Conservation (phyloP, 2,888 invertebrate species). For the Shargacucullia verbasci region DNA sequence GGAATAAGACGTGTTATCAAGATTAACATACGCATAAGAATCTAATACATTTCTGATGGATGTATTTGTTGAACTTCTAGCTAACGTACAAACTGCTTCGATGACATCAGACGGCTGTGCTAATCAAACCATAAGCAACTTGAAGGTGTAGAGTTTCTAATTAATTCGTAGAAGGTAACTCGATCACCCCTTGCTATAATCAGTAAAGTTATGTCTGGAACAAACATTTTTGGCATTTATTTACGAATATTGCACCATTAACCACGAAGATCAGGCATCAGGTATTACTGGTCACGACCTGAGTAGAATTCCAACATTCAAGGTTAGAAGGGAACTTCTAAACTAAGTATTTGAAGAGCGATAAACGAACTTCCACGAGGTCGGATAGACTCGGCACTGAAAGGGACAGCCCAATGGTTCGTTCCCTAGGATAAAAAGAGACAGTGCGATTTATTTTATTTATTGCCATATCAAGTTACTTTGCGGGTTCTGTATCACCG, state of each 20-base stretch:
- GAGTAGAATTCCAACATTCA: slow-evolving; percentile 78
- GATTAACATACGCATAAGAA: slow-evolving; percentile 1
- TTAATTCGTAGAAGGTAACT: slow-evolving; percentile 24
- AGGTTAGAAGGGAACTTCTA: slow-evolving; percentile 83
- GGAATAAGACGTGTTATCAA: neutral
- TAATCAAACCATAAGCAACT: slow-evolving; percentile 19
- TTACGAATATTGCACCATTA: neutral
- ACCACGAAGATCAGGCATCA: slow-evolving; percentile 29
- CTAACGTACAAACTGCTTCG: neutral
- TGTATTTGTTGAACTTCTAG: neutral
- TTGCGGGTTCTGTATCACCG: slow-evolving; percentile 66
- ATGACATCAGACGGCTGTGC: slow-evolving; percentile 6
- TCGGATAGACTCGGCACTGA: slow-evolving; percentile 68
- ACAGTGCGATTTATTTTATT: slow-evolving; percentile 77
- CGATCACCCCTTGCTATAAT: slow-evolving; percentile 9
- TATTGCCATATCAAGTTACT: slow-evolving; percentile 85
- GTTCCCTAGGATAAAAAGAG: slow-evolving; percentile 57
- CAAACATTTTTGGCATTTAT: neutral
- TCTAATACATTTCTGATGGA: slow-evolving; percentile 3
- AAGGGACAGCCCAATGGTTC: slow-evolving; percentile 60
- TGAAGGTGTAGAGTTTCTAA: slow-evolving; percentile 23
- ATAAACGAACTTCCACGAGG: slow-evolving; percentile 77
- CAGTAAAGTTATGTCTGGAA: slow-evolving; percentile 6
- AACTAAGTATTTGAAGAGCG: slow-evolving; percentile 84
- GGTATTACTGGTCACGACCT: slow-evolving; percentile 56